These are phyloP conservation scores for Poeciliopsis presidionis DNA, from an alignment of 2,797 vertebrate species.

Conservation along the genomic window DNA sequence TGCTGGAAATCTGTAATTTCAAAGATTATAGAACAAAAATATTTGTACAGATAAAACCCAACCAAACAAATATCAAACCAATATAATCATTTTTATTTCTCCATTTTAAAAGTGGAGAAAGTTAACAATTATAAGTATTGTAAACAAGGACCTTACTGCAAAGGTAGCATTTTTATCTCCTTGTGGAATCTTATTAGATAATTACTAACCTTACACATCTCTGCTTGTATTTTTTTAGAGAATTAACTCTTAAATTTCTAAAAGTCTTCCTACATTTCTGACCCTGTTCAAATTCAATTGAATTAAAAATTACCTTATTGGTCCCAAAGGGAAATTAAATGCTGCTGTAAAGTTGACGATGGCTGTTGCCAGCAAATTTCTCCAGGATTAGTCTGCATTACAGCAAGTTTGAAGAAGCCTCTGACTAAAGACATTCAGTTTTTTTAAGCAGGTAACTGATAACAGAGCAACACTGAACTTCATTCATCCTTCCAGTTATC, in stretches of 20 bases:
- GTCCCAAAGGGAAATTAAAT: no score
- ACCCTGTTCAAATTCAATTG: not conserved
- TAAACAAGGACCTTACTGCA: not conserved
- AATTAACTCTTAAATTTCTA: not conserved
- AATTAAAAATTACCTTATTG: no score
- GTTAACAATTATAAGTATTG: not conserved
- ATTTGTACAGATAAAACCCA: not conserved
- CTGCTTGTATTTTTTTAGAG: not conserved
- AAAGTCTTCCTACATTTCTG: not conserved
- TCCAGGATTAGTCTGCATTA: no score
- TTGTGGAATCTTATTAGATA: not conserved
- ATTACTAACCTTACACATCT: not conserved
- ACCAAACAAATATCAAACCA: not conserved
- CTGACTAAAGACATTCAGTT: no score
- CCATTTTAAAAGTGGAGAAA: not conserved
- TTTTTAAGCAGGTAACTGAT: not conserved
- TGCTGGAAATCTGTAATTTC: not conserved
- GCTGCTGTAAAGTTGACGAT: no score
- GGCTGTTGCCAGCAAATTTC: no score
- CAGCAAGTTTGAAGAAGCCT: no score
- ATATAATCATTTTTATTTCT: not conserved
- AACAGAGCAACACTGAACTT: not conserved
- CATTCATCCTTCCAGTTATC: not conserved
- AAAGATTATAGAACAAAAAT: not conserved
- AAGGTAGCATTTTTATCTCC: not conserved